A percentile compares a stretch with the other conserved stretches of the same genome.
phyloP scores from a whole-genome alignment of 2,113 vertebrate species.

The Coturnix japonica region DNA sequence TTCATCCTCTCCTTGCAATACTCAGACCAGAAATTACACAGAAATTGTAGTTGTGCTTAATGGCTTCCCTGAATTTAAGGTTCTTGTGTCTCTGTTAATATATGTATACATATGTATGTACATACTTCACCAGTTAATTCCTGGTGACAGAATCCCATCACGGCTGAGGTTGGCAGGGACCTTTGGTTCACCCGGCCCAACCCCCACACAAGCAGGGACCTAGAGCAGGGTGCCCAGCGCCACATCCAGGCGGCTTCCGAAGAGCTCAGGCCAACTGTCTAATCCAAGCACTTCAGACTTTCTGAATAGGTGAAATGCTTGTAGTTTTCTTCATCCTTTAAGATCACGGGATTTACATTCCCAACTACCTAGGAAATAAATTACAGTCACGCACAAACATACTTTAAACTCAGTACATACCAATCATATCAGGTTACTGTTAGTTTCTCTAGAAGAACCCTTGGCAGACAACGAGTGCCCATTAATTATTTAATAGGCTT shows the following conservation, averaged over 20 bases:
- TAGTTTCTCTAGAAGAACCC: not conserved
- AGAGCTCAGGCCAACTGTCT: not conserved
- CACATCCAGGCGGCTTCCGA: not conserved
- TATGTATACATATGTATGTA: not conserved
- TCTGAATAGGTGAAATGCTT: not conserved
- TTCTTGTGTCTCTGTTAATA: not conserved
- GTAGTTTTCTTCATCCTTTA: not conserved
- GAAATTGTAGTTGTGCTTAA: not conserved
- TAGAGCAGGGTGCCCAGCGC: not conserved
- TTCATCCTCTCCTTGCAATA: not conserved
- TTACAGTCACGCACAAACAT: accelerated
- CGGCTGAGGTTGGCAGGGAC: not conserved
- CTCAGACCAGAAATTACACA: not conserved
- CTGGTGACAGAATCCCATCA: not conserved
- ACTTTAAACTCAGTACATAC: not conserved
- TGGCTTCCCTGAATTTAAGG: not conserved
- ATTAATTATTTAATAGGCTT: not conserved
- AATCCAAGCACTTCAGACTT: not conserved
- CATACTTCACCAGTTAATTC: not conserved
- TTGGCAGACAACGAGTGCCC: not conserved
- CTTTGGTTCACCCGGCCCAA: not conserved
- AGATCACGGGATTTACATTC: not conserved
- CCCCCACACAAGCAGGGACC: not conserved
- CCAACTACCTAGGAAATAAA: not conserved
- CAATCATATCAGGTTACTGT: not conserved